These are phyloP conservation scores for Passer domesticus DNA, from an alignment of 2,113 vertebrate genomes.

Conservation along the genomic window DNA sequence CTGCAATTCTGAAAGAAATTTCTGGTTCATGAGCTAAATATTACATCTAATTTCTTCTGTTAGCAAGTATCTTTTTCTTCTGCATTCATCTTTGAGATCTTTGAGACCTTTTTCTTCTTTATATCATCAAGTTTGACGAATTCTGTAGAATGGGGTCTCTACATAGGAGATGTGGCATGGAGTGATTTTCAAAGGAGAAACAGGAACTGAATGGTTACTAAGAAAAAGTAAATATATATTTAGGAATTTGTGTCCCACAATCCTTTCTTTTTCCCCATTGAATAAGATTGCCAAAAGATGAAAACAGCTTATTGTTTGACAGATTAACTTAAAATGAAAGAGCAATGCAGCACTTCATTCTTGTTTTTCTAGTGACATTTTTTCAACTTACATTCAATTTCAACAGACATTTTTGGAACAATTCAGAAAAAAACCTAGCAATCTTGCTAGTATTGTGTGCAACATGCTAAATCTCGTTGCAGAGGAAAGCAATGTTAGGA, in stretches of 20 bases:
- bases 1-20: not conserved
- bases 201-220: not conserved
- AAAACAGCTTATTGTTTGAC: not conserved
- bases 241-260: not conserved
- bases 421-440: not conserved
- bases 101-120: not conserved
- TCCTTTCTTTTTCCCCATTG: not conserved
- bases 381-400: not conserved
- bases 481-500: not conserved
- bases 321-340: not conserved
- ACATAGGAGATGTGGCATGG: not conserved
- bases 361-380: not conserved
- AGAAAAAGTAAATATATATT: not conserved
- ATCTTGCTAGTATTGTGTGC: not conserved
- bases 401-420: not conserved
- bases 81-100: not conserved
- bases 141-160: rapidly evolving
- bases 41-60: not conserved
- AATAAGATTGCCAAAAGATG: not conserved
- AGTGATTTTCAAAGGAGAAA: not conserved
- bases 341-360: not conserved
- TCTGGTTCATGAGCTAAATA: not conserved
- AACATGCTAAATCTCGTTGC: not conserved
- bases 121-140: not conserved
- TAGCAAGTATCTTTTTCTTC: not conserved